Evolutionary conservation across 2,113 vertebrate species (phyloP), one percentile per base, ranked within the genome.

Genomic region (Herpetotheres cachinnans): DNA sequence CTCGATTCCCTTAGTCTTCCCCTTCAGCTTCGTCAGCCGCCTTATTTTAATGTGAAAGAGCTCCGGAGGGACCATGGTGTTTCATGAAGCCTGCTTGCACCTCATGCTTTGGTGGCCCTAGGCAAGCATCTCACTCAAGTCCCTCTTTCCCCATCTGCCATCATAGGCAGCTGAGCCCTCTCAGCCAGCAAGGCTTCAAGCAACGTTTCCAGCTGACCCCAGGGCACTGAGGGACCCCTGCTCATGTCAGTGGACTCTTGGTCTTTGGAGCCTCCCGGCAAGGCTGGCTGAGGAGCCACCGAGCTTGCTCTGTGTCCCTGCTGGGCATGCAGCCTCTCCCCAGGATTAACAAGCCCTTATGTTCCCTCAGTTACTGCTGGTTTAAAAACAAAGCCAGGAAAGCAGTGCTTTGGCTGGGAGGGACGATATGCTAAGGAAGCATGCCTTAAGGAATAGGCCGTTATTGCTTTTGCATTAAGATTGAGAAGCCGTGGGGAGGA

Each of bases 321-420:
- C 87, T 73, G 62, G 85, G 90, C 36, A 58, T 6, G 6, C 27
- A 81, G 73, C 49, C 40, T 54, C 47, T 89, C 16, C 55, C 19
- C 0, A 0, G 47, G 46, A 61, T 91, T 94, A 96, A 90, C 2
- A 2, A 93, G 66, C 62, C 88, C 92, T 90, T 88, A 58, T 90
- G 66, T 80, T 87, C 70, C 17, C 87, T 54, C 3, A 0, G 50
- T 67, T 91, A 82, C 69, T 88, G 82, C 36, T 72, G 46, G 49
- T 70, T 81, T 82, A 15, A 54, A 82, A 90, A 89, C 93, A 93
- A 96, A 96, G 82, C 54, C 42, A 36, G 76, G 38, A 82, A 93
- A 93, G 56, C 7, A 11, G 44, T 36, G 70, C 56, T 93, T 73
- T 32, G 46, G 49, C 42, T 72, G 78, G 73, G 78, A 91, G 74